phyloP scores from a whole-genome alignment of 1,140 invertebrate species.

The Heliothis subflexa region DNA sequence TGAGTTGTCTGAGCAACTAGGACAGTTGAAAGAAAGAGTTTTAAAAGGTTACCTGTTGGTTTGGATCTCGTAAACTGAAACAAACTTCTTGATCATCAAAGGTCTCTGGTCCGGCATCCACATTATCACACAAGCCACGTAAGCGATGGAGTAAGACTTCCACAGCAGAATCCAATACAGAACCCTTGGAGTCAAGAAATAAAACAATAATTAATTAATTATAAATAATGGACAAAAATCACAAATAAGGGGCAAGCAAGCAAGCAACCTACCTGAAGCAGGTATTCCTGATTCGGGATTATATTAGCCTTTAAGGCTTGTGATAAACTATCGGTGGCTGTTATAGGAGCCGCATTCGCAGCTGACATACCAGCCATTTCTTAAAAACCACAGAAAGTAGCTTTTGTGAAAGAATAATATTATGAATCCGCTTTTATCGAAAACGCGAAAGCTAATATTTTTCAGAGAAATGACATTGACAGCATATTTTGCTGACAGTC shows the following conservation, averaged over 20 bases:
- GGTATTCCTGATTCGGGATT: conserved; percentile 95
- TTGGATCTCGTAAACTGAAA: conserved; percentile 90
- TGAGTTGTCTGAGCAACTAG: no score
- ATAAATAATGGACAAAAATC: not conserved
- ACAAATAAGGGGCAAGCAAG: not conserved
- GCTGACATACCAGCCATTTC: conserved; percentile 61
- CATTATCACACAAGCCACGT: conserved; percentile 97
- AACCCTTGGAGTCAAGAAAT: conserved; percentile 87
- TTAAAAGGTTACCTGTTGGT: conserved; percentile 75
- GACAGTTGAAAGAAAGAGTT: no score
- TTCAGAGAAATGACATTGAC: not conserved
- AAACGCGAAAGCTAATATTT: not conserved
- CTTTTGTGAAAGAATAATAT: no score
- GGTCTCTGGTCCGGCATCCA: conserved; percentile 95
- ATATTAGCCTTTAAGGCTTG: conserved; percentile 93
- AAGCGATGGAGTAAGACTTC: conserved; percentile 97
- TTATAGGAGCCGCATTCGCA: conserved; percentile 84
- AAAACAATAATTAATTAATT: conserved; percentile 5
- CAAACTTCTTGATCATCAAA: conserved; percentile 97
- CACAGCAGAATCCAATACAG: conserved; percentile 95
- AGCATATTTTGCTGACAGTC: not conserved
- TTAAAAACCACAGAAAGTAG: not conserved
- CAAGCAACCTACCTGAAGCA: conserved; percentile 89
- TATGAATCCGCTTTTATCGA: no score
- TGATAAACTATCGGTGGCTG: conserved; percentile 92